Conservation (phyloP, 2,113 vertebrate species). For the Pyrgilauda ruficollis region DNA sequence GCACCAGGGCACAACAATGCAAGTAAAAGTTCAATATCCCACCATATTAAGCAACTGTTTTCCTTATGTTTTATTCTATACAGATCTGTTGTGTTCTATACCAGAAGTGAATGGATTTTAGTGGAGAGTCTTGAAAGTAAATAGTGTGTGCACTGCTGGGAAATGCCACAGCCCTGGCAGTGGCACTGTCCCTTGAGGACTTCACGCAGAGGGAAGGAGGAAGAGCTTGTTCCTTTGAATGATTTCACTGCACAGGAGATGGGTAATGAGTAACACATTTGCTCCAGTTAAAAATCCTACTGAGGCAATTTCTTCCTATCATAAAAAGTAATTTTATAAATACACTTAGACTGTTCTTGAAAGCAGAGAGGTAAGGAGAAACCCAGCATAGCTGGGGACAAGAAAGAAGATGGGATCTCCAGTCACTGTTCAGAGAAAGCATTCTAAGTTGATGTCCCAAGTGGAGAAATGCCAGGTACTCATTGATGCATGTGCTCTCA, state of each 20-base stretch:
- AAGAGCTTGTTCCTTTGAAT: background rate
- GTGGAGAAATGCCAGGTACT: background rate
- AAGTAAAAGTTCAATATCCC: background rate
- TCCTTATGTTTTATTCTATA: background rate
- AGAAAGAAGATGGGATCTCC: background rate
- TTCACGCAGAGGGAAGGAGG: background rate
- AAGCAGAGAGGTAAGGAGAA: background rate
- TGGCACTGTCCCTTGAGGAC: background rate
- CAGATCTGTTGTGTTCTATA: background rate
- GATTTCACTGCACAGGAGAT: background rate
- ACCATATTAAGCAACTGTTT: background rate
- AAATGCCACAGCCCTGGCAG: background rate
- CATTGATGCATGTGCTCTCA: background rate
- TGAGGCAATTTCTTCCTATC: background rate
- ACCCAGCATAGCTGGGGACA: background rate
- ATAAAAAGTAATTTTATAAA: background rate
- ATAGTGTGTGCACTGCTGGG: background rate
- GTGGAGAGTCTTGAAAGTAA: background rate
- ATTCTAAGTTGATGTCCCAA: background rate
- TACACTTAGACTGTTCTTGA: background rate
- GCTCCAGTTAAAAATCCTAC: background rate
- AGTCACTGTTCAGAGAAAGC: background rate
- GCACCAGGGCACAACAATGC: background rate
- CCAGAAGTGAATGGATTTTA: background rate
- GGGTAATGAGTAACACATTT: background rate